phyloP scores from a whole-genome alignment of 2,113 vertebrate genomes.

The Egretta garzetta region DNA sequence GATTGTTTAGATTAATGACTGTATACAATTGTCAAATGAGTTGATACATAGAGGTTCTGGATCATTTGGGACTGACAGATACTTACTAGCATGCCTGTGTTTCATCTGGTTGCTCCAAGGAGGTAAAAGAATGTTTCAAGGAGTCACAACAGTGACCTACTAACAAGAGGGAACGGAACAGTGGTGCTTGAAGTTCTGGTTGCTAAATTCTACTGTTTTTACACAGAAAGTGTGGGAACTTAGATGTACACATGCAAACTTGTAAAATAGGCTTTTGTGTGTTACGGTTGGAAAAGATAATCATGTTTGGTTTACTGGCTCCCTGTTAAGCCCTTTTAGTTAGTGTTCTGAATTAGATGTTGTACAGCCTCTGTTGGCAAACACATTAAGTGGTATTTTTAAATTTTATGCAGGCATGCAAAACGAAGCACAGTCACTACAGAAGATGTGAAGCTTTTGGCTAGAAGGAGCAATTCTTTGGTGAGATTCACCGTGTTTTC shows the following conservation, averaged over 20 bases:
- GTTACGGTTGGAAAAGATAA: neutral
- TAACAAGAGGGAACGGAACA: neutral
- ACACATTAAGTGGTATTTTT: neutral
- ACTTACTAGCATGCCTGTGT: neutral
- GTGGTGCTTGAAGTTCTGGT: neutral
- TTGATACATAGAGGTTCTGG: neutral
- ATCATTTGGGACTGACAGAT: neutral
- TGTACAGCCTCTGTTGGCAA: neutral
- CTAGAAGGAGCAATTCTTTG: slow-evolving; percentile 88
- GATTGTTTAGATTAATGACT: neutral
- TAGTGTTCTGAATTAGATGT: neutral
- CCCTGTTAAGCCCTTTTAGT: neutral
- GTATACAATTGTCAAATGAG: neutral
- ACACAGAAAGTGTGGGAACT: neutral
- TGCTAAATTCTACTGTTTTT: neutral
- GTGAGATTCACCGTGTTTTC: slow-evolving; percentile 74
- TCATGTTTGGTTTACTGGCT: neutral
- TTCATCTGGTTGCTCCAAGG: neutral
- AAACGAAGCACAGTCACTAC: slow-evolving; percentile 86
- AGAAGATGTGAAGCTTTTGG: slow-evolving; percentile 92
- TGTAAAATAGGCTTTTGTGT: neutral
- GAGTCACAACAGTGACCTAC: neutral
- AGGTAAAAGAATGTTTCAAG: neutral
- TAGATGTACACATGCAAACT: neutral
- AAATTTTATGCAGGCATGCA: slow-evolving; percentile 84